phyloP scores from a whole-genome alignment of 2,113 vertebrate species.

The Xiphorhynchus elegans region DNA sequence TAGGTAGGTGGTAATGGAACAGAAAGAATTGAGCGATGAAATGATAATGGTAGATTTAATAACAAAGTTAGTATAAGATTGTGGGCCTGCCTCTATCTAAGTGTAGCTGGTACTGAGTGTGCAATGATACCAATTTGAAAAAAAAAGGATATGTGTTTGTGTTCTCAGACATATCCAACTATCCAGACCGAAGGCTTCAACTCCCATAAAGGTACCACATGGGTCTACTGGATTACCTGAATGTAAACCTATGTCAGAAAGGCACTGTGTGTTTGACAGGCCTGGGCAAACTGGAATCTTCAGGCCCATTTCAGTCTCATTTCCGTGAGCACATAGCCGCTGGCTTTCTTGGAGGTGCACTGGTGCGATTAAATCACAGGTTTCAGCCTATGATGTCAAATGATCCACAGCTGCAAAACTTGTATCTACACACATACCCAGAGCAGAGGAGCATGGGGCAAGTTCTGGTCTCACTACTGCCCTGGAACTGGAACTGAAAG shows the following conservation, averaged over 20 bases:
- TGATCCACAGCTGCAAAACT: not conserved
- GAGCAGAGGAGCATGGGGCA: not conserved
- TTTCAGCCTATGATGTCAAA: not conserved
- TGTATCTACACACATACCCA: not conserved
- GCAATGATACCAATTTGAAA: not conserved
- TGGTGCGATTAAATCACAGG: not conserved
- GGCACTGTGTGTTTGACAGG: slow-evolving; percentile 57
- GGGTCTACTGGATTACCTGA: slow-evolving; percentile 66
- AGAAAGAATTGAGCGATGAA: slow-evolving; percentile 21
- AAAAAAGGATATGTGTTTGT: not conserved
- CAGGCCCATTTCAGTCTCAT: slow-evolving; percentile 29
- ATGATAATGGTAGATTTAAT: not conserved
- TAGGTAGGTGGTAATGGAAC: slow-evolving; percentile 14
- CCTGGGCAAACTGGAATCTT: slow-evolving; percentile 61
- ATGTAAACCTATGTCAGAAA: slow-evolving; percentile 61
- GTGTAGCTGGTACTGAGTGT: not conserved
- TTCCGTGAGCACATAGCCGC: not conserved
- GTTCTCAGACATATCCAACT: slow-evolving; percentile 2
- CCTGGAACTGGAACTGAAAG: slow-evolving; percentile 8
- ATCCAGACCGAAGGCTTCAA: slow-evolving; percentile 45
- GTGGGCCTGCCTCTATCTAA: not conserved
- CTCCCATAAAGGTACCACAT: slow-evolving; percentile 55
- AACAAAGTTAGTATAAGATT: slow-evolving; percentile 10
- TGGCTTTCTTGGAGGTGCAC: slow-evolving; percentile 12
- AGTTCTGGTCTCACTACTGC: slow-evolving; percentile 4